Percentiles rank a stretch among this genome's conserved stretches.
Conservation (phyloP, 2,113 vertebrate species). For the Anoura caudifer region DNA sequence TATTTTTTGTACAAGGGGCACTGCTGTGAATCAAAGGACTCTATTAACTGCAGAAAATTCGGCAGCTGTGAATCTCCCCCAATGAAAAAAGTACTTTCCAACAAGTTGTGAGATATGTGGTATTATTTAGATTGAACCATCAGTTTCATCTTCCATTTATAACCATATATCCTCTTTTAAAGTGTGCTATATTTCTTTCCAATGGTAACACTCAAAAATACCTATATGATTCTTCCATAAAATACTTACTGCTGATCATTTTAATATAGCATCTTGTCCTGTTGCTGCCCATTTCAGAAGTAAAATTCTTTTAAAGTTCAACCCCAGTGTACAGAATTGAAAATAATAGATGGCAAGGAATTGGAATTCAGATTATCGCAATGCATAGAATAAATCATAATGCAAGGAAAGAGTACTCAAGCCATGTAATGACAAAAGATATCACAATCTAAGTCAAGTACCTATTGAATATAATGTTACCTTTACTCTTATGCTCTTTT, state of each 20-base stretch:
- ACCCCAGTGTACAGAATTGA: slow-evolving; percentile 51
- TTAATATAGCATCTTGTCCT: slow-evolving; percentile 76
- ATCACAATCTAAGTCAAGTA: not conserved
- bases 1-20: slow-evolving; percentile 92
- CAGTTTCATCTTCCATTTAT: slow-evolving; percentile 82
- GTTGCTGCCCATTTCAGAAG: slow-evolving; percentile 61
- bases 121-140: slow-evolving; percentile 87
- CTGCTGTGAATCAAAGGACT: slow-evolving; percentile 91
- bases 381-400: slow-evolving; percentile 35
- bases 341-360: slow-evolving; percentile 54
- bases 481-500: not conserved
- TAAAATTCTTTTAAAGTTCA: slow-evolving; percentile 73
- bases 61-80: slow-evolving; percentile 90
- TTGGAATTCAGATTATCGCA: slow-evolving; percentile 44
- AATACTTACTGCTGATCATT: slow-evolving; percentile 62
- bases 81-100: slow-evolving; percentile 89
- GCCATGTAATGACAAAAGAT: not conserved
- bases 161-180: slow-evolving; percentile 77
- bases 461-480: not conserved
- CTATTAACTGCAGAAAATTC: slow-evolving; percentile 91
- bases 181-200: slow-evolving; percentile 76
- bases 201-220: slow-evolving; percentile 76
- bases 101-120: slow-evolving; percentile 88
- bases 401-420: not conserved
- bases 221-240: slow-evolving; percentile 76